phyloP scores from a whole-genome alignment of 2,888 invertebrate genomes.

The Dorcus parallelipipedus region DNA sequence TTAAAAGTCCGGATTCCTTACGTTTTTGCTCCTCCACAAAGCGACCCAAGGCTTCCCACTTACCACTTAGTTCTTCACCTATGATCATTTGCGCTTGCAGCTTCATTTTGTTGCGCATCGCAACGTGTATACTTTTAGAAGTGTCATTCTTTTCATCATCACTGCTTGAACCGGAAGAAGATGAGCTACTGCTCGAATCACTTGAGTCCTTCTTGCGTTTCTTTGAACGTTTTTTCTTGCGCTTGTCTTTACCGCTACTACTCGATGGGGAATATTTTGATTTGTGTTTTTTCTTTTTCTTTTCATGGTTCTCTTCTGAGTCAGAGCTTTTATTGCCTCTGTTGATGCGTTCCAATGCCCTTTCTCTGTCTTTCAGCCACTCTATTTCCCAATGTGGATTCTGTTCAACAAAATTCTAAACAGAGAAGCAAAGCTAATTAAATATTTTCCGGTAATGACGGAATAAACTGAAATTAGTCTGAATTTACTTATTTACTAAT shows the following conservation, averaged over 20 bases:
- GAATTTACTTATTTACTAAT: too few relatives aligned
- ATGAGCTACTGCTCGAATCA: slow-evolving; percentile 49
- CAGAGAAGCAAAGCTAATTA: slow-evolving; percentile 12
- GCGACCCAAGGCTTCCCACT: slow-evolving; percentile 47
- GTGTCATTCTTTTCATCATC: slow-evolving; percentile 47
- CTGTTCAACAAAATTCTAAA: slow-evolving; percentile 74
- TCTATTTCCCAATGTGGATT: slow-evolving; percentile 87
- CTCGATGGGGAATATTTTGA: slow-evolving; percentile 32
- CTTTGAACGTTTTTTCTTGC: slow-evolving; percentile 53
- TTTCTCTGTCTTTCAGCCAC: slow-evolving; percentile 76
- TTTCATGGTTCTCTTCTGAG: slow-evolving; percentile 23
- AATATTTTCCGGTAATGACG: too few relatives aligned
- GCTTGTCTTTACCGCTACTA: slow-evolving; percentile 48
- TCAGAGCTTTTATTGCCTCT: slow-evolving; percentile 35
- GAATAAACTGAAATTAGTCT: too few relatives aligned
- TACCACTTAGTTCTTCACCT: slow-evolving; percentile 48
- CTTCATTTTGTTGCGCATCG: slow-evolving; percentile 60
- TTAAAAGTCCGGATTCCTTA: slow-evolving; percentile 27
- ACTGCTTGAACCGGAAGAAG: slow-evolving; percentile 46
- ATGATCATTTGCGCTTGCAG: slow-evolving; percentile 51
- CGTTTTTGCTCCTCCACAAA: slow-evolving; percentile 52
- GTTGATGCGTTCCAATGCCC: slow-evolving; percentile 38
- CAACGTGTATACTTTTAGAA: slow-evolving; percentile 61
- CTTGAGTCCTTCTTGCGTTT: slow-evolving; percentile 43
- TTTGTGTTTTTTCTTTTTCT: slow-evolving; percentile 33